These are phyloP conservation scores for Aelia acuminata DNA, from an alignment of 2,888 invertebrate species.

Conservation along the genomic window DNA sequence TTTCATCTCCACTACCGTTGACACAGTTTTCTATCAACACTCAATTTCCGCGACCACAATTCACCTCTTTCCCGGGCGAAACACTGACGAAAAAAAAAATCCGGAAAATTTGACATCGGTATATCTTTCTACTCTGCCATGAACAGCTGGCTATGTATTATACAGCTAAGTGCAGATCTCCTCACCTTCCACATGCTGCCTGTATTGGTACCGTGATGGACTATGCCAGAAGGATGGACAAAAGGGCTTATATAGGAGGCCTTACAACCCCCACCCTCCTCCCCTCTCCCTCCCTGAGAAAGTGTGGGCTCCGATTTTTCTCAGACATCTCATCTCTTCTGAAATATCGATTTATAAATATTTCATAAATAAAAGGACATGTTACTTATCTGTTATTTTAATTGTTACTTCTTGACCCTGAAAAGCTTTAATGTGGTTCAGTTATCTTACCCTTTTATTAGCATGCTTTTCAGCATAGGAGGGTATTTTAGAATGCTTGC, in stretches of 20 bases:
- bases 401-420: neutral
- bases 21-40: conserved; percentile 13
- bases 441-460: neutral
- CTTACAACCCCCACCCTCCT: conserved; percentile 34
- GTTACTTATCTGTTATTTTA: neutral
- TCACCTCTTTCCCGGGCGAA: neutral
- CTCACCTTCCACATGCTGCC: conserved; percentile 47
- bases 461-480: neutral
- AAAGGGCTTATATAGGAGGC: conserved; percentile 46
- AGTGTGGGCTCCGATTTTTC: conserved; percentile 46
- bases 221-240: conserved; percentile 35
- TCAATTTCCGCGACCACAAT: conserved; percentile 36
- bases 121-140: neutral
- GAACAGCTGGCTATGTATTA: conserved; percentile 17
- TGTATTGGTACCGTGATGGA: conserved; percentile 48
- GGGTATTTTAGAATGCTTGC: neutral
- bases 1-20: neutral
- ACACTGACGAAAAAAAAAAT: neutral
- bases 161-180: conserved; percentile 1
- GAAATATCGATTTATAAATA: conserved; percentile 34
- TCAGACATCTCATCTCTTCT: conserved; percentile 27
- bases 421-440: neutral
- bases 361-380: neutral
- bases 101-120: neutral
- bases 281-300: conserved; percentile 24